phyloP scores from a whole-genome alignment of 2,113 vertebrate species.

The Actenoides hombroni region DNA sequence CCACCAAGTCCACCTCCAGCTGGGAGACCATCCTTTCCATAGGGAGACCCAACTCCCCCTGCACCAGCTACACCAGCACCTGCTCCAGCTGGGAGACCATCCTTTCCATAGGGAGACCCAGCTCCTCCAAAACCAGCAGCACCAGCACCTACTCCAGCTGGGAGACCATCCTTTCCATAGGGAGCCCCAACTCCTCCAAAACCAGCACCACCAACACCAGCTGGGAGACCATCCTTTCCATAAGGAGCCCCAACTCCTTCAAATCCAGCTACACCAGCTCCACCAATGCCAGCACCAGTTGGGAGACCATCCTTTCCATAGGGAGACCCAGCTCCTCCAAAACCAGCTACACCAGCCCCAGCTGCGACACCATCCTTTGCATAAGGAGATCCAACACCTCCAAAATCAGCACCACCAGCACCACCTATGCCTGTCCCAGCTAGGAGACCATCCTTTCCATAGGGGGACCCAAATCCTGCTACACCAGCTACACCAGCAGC shows the following conservation, averaged over 20 bases:
- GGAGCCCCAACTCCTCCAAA: not conserved
- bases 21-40: not conserved
- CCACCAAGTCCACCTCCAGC: not conserved
- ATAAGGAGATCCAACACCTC: not conserved
- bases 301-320: not conserved
- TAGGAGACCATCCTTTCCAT: not conserved
- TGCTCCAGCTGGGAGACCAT: not conserved
- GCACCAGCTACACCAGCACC: not conserved
- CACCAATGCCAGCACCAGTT: not conserved
- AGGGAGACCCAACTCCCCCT: not conserved
- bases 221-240: not conserved
- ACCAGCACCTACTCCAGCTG: not conserved
- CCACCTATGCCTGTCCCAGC: not conserved
- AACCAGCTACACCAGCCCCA: not conserved
- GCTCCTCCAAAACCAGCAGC: not conserved
- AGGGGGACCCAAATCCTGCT: fast-evolving
- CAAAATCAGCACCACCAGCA: not conserved
- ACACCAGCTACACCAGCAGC: not conserved
- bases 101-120: not conserved
- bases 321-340: not conserved
- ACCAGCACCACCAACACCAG: not conserved
- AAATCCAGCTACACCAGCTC: not conserved
- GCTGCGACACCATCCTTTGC: not conserved
- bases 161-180: not conserved
- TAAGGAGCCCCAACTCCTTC: fast-evolving